Evolutionary conservation across 1,140 invertebrate genomes (phyloP), one percentile per base, ranked within the genome.

Genomic region (Zaprionus gabonicus): DNA sequence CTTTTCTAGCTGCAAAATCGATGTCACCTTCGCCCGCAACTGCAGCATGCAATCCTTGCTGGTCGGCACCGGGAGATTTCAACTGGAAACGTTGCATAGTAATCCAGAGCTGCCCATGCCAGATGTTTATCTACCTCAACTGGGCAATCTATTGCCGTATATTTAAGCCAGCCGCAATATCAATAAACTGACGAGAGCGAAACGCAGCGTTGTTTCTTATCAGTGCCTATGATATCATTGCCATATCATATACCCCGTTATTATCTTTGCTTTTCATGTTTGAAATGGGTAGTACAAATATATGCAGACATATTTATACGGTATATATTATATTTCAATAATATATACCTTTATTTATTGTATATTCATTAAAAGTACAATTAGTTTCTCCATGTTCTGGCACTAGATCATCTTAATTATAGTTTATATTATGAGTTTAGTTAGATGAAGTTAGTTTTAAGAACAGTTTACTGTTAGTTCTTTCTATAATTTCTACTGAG

Each of bases 11-110:
- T 95, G 95, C 67, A 98, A 97, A 91, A 98, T 98, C 2, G 98
- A 99, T 87, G 98, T 99, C 76, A 93, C 96, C 28, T 95, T 99
- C 74, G 98, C 97, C n/a, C 96, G 94, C 23, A 94, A 96, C 58
- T 97, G 97, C 92, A 96, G 96, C 15, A 96, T 98, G 83, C 95
- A 95, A 93, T 98, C 97, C 2, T 91, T 99, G 0, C 93, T 98
- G 5, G 97, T 98, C 3, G 93, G 98, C 53, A 96, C 96, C n/a
- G 98, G 98, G 13, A 95, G 97, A 4, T 97, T 96, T 25, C 94
- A 93, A 3, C 73, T 94, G 6, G 84, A 84, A 13, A 71, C 77
- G n/a, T 65, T 79, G 60, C 58, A 27, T 41, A 70, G 38, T 10
- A 73, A 65, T 25, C 41, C 53, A 12, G 49, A 55, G 49, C 71